Conservation (phyloP, 2,113 vertebrate genomes). For the Callipepla squamata region DNA sequence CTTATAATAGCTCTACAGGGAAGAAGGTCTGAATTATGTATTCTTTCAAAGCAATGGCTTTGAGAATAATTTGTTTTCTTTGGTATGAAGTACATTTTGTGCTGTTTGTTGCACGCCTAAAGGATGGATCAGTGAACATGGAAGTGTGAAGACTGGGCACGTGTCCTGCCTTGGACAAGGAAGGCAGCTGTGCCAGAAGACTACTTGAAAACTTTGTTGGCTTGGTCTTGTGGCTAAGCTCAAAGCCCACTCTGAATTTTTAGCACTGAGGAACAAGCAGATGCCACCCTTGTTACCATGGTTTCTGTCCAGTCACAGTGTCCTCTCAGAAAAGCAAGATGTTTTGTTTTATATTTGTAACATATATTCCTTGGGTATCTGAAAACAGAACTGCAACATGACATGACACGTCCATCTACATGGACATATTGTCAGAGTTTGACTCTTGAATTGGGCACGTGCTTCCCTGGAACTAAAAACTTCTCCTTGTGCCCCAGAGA, state of each 20-base stretch:
- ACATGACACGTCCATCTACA: background rate
- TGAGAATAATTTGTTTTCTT: constrained; percentile 19
- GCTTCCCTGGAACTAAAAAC: constrained; percentile 1
- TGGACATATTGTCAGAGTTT: background rate
- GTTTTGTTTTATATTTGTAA: constrained; percentile 62
- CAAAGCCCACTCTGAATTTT: constrained; percentile 59
- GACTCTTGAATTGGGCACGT: background rate
- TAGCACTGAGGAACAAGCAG: constrained; percentile 49
- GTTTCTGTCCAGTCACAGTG: constrained; percentile 64
- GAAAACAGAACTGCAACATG: background rate
- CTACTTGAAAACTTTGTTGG: constrained; percentile 16
- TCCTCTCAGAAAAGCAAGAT: constrained; percentile 66
- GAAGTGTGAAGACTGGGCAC: background rate
- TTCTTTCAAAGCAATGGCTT: constrained; percentile 28
- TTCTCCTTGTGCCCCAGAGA: background rate
- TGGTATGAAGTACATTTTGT: constrained; percentile 13
- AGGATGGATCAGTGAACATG: background rate
- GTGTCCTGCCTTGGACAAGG: background rate
- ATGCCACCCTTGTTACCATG: constrained; percentile 64
- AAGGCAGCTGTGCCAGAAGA: background rate
- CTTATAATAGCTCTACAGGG: constrained; percentile 33
- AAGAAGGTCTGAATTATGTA: constrained; percentile 21
- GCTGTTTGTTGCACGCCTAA: background rate
- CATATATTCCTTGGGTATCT: constrained; percentile 49
- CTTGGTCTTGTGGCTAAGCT: constrained; percentile 53